Evolutionary conservation across 2,888 invertebrate species (phyloP).

Genomic region (Tribolium freemani): DNA sequence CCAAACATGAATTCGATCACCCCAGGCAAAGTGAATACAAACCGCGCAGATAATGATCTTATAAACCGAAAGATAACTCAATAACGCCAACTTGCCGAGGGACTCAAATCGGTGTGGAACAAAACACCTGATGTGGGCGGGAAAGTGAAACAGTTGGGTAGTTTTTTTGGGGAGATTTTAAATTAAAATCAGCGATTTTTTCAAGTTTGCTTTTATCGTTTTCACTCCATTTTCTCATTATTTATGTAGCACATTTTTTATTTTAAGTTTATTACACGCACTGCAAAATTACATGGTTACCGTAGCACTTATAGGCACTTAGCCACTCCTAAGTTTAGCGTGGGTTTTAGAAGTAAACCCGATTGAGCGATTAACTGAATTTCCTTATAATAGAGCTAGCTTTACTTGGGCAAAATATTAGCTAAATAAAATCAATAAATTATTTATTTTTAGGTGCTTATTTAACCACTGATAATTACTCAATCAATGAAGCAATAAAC

Average conservation of each 20-base stretch:
- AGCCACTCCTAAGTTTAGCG: too few species aligned
- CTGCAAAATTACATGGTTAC: too few species aligned
- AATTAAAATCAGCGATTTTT: too few species aligned
- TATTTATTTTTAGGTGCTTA: not conserved
- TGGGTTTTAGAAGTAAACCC: too few species aligned
- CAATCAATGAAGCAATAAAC: not conserved
- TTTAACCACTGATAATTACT: not conserved
- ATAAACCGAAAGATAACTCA: slow-evolving; percentile 18
- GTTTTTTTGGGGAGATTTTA: not conserved
- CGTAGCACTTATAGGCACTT: too few species aligned
- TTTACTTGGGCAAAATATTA: too few species aligned
- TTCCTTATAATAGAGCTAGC: too few species aligned
- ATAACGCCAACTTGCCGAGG: slow-evolving; percentile 19
- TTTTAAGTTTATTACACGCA: too few species aligned
- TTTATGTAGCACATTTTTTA: too few species aligned
- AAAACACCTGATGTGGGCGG: not conserved
- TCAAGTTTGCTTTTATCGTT: too few species aligned
- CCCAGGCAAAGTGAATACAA: slow-evolving; percentile 21
- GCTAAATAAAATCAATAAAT: not conserved
- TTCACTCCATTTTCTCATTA: too few species aligned
- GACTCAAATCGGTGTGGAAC: not conserved
- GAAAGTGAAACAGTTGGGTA: not conserved
- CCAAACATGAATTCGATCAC: slow-evolving; percentile 27
- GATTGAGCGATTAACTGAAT: too few species aligned
- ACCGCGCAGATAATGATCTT: slow-evolving; percentile 29